Conservation (phyloP, 2,113 vertebrate genomes). For the Poeciliopsis turrubarensis region DNA sequence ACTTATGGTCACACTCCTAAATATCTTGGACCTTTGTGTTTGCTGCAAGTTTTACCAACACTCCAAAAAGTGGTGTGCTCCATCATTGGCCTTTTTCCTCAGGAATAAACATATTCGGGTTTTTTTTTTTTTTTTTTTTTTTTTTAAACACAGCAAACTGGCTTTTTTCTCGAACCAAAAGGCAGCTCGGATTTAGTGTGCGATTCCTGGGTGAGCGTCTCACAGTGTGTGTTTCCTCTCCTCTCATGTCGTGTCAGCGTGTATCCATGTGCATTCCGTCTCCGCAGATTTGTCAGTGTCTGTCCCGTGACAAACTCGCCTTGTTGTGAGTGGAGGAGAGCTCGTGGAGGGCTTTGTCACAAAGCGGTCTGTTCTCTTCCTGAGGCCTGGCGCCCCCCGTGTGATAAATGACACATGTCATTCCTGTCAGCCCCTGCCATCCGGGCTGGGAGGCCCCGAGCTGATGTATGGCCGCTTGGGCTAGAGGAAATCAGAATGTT, state of each 20-base stretch:
- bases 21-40: neutral
- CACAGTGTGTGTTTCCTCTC: conserved; percentile 51
- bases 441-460: conserved; percentile 90
- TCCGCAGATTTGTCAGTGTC: conserved; percentile 70
- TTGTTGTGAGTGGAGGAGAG: conserved; percentile 61
- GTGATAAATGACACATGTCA: conserved; percentile 99
- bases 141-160: conserved; percentile 18
- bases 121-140: conserved; percentile 1
- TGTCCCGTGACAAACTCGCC: conserved; percentile 65
- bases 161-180: conserved; percentile 10
- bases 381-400: conserved; percentile 92
- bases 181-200: conserved; percentile 11
- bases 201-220: conserved; percentile 34
- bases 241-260: conserved; percentile 64
- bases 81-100: neutral
- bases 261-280: conserved; percentile 64
- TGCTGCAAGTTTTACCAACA: neutral
- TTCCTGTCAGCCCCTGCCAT: conserved; percentile 98
- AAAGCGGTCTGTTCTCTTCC: conserved; percentile 79
- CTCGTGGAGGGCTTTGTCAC: conserved; percentile 76
- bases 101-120: neutral
- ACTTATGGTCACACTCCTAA: no score
- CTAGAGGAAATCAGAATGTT: conserved; percentile 96
- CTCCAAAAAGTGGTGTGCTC: no score
- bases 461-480: conserved; percentile 92